Evolutionary conservation across 2,113 vertebrate species (phyloP), one percentile per base, ranked within the genome.

Genomic region (Podarcis raffonei): DNA sequence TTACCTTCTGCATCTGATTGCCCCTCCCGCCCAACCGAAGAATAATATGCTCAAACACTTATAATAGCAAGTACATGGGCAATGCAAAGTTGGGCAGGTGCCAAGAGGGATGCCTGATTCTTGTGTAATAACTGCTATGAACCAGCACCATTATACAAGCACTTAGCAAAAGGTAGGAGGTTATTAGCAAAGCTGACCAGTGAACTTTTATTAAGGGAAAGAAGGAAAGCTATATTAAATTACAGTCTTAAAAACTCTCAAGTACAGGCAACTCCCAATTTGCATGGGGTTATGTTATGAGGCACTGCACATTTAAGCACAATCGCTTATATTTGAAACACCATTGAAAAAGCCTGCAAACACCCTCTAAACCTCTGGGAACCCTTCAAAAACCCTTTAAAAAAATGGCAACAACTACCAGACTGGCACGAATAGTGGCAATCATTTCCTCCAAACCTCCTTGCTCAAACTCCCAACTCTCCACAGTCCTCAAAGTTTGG

Each of bases 151-250:
- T 39, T 94, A 85, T 81, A 76, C 8, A 87, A 0, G 0, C 0
- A 1, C 32, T 71, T 78, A 1, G 8, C 27, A 88, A 78, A 92
- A 16, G 30, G 81, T 62, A 62, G 59, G 59, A 62, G 59, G 59
- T 62, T 5, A 65, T 0, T 0, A 42, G 18, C 78, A 93, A 90
- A 76, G 4, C 7, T 77, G 66, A 48, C 83, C n/a, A 3, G 2
- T 0, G 0, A 5, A 30, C 87, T 91, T 83, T 91, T 82, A 15
- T 8, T 83, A 91, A 62, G 88, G 88, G 71, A 87, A 1, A 0
- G 27, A 85, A 84, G 87, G 88, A 87, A 39, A 76, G 87, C 88
- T 80, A 48, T 42, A 91, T 92, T 71, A 86, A 93, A 90, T 84
- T 84, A 78, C 84, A 92, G 69, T 7, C 16, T 35, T 53, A 53